These are phyloP conservation scores for Koerneria pararmatus DNA, from an alignment of 2,888 invertebrate species.

Conservation along the genomic window DNA sequence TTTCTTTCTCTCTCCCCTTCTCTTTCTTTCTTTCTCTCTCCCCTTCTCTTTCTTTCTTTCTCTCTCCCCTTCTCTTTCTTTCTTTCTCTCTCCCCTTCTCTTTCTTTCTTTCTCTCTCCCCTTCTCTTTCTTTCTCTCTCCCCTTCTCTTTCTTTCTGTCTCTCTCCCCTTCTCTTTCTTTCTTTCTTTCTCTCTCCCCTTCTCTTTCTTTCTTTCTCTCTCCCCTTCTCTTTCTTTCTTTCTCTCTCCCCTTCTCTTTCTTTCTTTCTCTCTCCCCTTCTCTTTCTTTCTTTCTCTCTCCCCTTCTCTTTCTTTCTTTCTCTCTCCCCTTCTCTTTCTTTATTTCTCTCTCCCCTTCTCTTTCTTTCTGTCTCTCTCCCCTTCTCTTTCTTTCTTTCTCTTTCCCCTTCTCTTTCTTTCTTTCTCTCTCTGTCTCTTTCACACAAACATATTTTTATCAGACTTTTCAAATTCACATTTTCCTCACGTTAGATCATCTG, in stretches of 20 bases:
- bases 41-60: background rate
- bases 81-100: background rate
- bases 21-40: background rate
- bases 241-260: background rate
- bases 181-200: background rate
- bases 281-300: background rate
- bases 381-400: background rate
- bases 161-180: background rate
- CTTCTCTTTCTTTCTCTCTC: background rate
- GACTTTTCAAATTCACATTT: conserved; percentile 2
- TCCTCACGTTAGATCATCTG: no score
- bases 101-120: background rate
- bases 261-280: background rate
- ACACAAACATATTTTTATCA: background rate
- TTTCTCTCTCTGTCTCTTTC: background rate
- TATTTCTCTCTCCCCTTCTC: background rate
- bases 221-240: background rate
- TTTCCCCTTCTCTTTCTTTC: background rate
- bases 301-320: background rate
- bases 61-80: background rate
- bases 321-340: background rate
- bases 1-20: background rate
- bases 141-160: no score
- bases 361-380: no score
- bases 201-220: background rate